phyloP scores from a whole-genome alignment of 2,113 vertebrate species.

The Lates calcarifer region DNA sequence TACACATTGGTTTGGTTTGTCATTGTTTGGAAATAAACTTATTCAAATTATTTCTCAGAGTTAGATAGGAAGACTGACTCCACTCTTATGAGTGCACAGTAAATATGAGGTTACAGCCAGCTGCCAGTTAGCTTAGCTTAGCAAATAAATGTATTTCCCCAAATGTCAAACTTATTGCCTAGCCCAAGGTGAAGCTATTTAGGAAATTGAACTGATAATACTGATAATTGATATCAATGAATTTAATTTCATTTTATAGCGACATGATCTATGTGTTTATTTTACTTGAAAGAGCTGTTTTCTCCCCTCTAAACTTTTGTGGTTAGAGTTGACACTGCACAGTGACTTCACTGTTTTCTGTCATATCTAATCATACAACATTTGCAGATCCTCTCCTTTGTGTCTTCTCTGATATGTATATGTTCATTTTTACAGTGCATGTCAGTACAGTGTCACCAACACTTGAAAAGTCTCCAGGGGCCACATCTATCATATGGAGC shows the following conservation, averaged over 20 bases:
- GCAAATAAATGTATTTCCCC: background rate
- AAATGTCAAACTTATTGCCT: no score
- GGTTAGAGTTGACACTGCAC: no score
- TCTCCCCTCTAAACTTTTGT: background rate
- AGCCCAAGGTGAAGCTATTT: background rate
- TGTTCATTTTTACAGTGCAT: background rate
- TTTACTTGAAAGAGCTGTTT: background rate
- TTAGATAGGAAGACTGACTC: background rate
- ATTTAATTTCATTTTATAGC: background rate
- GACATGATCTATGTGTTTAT: background rate
- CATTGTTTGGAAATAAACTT: background rate
- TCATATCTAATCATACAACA: background rate
- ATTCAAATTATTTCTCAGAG: background rate
- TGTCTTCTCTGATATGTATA: slow-evolving; percentile 5
- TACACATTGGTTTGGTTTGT: background rate
- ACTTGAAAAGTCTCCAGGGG: slow-evolving; percentile 1
- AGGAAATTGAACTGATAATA: background rate
- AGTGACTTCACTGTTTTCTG: background rate
- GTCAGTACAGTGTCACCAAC: slow-evolving; percentile 20
- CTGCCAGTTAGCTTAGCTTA: background rate
- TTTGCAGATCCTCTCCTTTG: background rate
- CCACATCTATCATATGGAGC: slow-evolving; percentile 1
- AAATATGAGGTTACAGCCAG: background rate
- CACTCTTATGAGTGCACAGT: background rate
- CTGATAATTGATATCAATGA: background rate